Conservation (phyloP, 2,113 vertebrate species). For the Halichoeres trimaculatus region DNA sequence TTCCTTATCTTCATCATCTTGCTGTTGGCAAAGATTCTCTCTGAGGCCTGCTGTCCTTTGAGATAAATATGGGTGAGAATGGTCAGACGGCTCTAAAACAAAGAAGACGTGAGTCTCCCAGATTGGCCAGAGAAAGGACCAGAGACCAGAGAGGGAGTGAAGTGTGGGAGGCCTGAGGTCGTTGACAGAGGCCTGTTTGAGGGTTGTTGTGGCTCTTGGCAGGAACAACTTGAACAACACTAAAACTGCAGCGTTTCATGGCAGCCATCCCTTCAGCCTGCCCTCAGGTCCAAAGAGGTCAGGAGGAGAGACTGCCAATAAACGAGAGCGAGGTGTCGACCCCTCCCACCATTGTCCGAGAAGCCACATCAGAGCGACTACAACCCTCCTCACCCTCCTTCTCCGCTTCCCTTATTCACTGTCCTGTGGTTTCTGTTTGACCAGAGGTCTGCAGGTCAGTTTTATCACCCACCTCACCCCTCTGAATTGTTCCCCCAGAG, state of each 20-base stretch:
- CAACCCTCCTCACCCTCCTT: slow-evolving; percentile 36
- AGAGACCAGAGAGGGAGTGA: background rate
- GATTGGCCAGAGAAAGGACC: slow-evolving; percentile 1
- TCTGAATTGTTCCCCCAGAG: slow-evolving; percentile 78
- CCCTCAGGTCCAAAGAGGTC: slow-evolving; percentile 58
- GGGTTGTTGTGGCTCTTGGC: slow-evolving; percentile 69
- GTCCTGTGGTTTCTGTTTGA: slow-evolving; percentile 64
- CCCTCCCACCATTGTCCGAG: slow-evolving; percentile 77
- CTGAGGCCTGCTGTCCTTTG: slow-evolving; percentile 19
- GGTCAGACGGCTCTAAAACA: slow-evolving; percentile 45
- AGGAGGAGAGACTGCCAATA: slow-evolving; percentile 62
- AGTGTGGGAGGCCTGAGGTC: slow-evolving; percentile 11
- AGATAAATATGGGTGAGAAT: slow-evolving; percentile 45
- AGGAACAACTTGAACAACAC: slow-evolving; percentile 70
- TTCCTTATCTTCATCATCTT: slow-evolving; percentile 18
- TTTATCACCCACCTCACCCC: slow-evolving; percentile 65
- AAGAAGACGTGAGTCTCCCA: slow-evolving; percentile 26
- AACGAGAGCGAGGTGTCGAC: slow-evolving; percentile 74
- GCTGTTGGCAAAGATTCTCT: slow-evolving; percentile 1
- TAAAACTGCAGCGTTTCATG: slow-evolving; percentile 53
- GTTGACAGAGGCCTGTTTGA: slow-evolving; percentile 52
- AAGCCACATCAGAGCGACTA: slow-evolving; percentile 54
- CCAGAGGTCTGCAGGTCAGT: slow-evolving; percentile 55
- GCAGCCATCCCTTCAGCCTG: slow-evolving; percentile 39
- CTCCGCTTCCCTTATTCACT: slow-evolving; percentile 57